Base-by-base conservation (phyloP, 2,797 vertebrate species). In the Emys orbicularis region DNA sequence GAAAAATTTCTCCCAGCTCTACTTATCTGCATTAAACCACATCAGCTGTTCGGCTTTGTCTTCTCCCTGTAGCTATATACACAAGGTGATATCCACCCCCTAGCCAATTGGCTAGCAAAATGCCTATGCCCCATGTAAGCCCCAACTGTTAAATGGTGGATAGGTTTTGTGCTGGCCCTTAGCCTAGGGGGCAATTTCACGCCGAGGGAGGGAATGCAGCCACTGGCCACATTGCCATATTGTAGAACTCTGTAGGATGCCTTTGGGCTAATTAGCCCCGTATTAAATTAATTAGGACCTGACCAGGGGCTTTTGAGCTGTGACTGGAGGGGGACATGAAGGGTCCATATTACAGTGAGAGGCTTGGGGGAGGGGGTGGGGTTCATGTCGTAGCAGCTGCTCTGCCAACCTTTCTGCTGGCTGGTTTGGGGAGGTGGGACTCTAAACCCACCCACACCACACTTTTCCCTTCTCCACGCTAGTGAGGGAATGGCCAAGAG, bases 1-100 rank as follows among this genome's bases (percentile, higher is more conserved):
- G 59, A 61, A 61, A 59, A 16, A 29, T 61, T 34, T 61, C 59
- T 61, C 31, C 13, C 12, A 61, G 59, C 13, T 31, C 29, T 61
- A 3, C 29, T 61, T 6, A 15, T 6, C 12, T 31, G 12, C 6
- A 34, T 61, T 15, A 61, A 34, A 61, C 59, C 29, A 61, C 59
- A 61, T 61, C 29, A 65, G 44, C 54, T 86, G n/a, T 27, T 61
- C 12, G 18, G 47, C n/a, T 59, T 61, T 86, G 44, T 50, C 11
- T 5, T 5, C 8, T n/a, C 34, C 27, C 74, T 86, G 23, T 74
- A 21, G 49, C 59, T 93, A 47, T 0, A 0, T 18, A 23, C 7
- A 19, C 49, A 79, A 91, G 77, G 29, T 2, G 5, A 94, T 77
- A 21, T 16, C 25, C 59, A 13, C 47, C 49, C 83, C 37, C 77